Evolutionary conservation across 2,113 vertebrate genomes (phyloP), one percentile per base, ranked within the genome.

Genomic region (Nestor notabilis): DNA sequence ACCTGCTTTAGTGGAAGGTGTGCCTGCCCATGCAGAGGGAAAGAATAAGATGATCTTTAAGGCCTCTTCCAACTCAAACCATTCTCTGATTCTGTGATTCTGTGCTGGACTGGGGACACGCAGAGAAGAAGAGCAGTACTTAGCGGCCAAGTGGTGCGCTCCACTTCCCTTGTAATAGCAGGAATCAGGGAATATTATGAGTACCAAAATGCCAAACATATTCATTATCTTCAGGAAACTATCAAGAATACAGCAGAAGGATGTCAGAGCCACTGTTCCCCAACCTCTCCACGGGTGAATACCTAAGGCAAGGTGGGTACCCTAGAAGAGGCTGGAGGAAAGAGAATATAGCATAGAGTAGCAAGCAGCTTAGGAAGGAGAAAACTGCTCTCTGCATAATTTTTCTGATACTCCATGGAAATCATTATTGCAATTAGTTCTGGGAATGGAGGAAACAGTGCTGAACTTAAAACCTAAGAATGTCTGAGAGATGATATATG

Each of bases 51-150:
- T 58, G 33, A 58, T 35, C 33, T 35, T 35, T 23, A n/a, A 58
- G 56, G 33, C 14, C 33, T 9, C 20, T n/a, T 58, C 56, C 56
- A 58, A 16, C 33, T 20, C 55, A 56, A 56, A 56, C 31, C 21
- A 35, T 35, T 58, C 21, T 35, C 56, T 58, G 33, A 35, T 35
- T 58, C 35, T 58, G 13, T 58, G 13, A 35, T 58, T 58, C 33
- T 16, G 7, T 68, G 44, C 60, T 56, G 55, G 23, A 81, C 35
- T 0, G 0, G 12, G 23, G 28, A 64, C 23, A 13, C 31, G n/a
- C 25, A 89, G 16, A 68, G 53, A 20, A 39, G 74, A 56, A 78
- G 14, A 53, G 41, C 28, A 47, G 33, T n/a, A 46, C 7, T 19
- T 16, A 15, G 27, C 5, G 7, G 10, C 16, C 55, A 76, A 65